Evolutionary conservation across 2,888 invertebrate species (phyloP).

Genomic region (Ephialtes manifestator): DNA sequence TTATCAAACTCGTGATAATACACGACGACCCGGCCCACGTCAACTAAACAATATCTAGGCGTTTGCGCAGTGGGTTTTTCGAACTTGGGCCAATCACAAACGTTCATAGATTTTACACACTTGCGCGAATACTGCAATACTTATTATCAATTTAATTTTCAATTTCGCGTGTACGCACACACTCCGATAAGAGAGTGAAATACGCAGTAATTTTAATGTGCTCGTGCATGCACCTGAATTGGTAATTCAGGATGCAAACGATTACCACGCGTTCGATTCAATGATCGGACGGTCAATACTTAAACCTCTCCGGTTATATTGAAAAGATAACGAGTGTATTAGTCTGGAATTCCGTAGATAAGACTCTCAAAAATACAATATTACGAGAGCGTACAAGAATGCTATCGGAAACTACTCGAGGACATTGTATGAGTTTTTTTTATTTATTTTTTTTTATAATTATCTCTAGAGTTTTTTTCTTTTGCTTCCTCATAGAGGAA

Average conservation of each 20-base stretch:
- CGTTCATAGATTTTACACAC: background rate
- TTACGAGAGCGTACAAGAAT: background rate
- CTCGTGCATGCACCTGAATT: too few species aligned
- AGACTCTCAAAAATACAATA: background rate
- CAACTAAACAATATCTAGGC: conserved; percentile 53
- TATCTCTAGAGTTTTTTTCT: background rate
- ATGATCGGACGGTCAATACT: background rate
- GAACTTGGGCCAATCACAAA: background rate
- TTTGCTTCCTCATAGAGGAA: too few species aligned
- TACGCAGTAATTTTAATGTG: background rate
- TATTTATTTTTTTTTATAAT: background rate
- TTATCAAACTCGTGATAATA: background rate
- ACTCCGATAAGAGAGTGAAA: background rate
- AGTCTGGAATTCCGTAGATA: conserved; percentile 1
- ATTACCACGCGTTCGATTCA: background rate
- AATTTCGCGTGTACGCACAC: background rate
- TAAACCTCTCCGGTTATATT: background rate
- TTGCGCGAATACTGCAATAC: background rate
- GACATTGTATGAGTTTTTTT: background rate
- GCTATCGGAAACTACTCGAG: background rate
- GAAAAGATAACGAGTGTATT: background rate
- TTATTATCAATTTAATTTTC: background rate
- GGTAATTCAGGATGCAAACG: background rate
- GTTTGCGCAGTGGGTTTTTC: conserved; percentile 7
- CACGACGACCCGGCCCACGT: conserved; percentile 60